Base-by-base conservation (phyloP, 2,113 vertebrate genomes). In the Glaucomys volans region DNA sequence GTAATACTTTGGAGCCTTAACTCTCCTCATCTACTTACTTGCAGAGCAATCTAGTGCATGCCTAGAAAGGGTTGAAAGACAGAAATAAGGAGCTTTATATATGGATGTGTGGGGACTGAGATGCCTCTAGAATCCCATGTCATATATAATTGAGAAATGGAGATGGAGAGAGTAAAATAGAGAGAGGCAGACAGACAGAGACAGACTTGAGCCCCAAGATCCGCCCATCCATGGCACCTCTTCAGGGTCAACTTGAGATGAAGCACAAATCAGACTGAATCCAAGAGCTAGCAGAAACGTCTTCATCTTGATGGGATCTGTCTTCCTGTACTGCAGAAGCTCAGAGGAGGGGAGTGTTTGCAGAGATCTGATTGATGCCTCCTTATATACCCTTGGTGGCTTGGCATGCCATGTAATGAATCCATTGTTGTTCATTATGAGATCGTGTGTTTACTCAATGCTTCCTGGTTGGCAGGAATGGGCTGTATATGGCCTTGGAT, bases 401-500 rank as follows among this genome's bases (percentile, higher is more conserved):
- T 26, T 62, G 59, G 59, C 24, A 26, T 62, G 59, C 9, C 24
- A 26, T 26, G 8, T 26, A 37, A 54, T 67, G 22, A 67, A 14
- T 20, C 47, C 12, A 9, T 26, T 5, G 8, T 32, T 30, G 5
- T 42, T 8, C n/a, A 9, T 40, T 52, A 4, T 11, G 18, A 32
- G 4, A 20, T 5, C 11, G 11, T 66, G 6, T 5, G 24, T 35
- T 35, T 6, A 1, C 11, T 24, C 6, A 18, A 28, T 5, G 42
- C n/a, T 44, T 59, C 57, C 28, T n/a, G 9, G 1, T 74, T 54
- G 67, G n/a, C 42, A 10, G 28, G 7, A 20, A 13, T 6, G 42
- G 20, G 6, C 1, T 50, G 10, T 20, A 0, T 14, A 9, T 14
- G 64, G 4, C 18, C 1, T 32, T 9, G 7, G 57, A 3, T 59